A percentile compares a stretch with the other conserved stretches of the same genome.
Conservation (phyloP, 2,888 invertebrate genomes). For the Diachrysia chrysitis region DNA sequence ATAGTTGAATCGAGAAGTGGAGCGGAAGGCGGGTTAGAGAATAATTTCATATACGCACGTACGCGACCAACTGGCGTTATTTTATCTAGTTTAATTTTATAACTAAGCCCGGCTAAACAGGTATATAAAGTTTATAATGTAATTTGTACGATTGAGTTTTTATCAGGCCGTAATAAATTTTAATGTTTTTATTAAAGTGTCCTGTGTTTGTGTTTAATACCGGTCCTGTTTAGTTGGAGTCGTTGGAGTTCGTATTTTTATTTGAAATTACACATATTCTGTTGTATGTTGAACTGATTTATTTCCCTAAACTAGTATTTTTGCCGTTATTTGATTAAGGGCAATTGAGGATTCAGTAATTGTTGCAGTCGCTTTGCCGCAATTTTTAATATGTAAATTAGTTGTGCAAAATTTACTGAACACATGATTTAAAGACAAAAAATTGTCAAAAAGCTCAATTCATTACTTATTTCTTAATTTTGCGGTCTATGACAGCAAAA, state of each 20-base stretch:
- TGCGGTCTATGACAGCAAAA: not conserved
- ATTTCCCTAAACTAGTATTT: too few relatives aligned
- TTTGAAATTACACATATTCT: not conserved
- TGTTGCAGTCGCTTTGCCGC: too few relatives aligned
- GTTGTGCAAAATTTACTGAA: too few relatives aligned
- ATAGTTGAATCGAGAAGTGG: constrained; percentile 48
- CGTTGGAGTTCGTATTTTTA: not conserved
- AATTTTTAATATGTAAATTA: too few relatives aligned
- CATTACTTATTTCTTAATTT: not conserved
- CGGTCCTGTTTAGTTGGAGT: constrained; percentile 7
- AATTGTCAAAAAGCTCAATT: too few relatives aligned
- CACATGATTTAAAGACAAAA: too few relatives aligned
- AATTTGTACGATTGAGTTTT: constrained; percentile 35
- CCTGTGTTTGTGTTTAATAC: constrained; percentile 12
- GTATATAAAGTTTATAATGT: constrained; percentile 46
- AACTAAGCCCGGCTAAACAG: constrained; percentile 35
- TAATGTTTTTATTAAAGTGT: constrained; percentile 33
- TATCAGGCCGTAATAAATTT: constrained; percentile 38
- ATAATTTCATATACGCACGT: constrained; percentile 61
- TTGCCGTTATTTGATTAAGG: too few relatives aligned
- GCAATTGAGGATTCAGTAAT: too few relatives aligned
- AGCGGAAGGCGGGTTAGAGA: constrained; percentile 44
- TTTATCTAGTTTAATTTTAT: constrained; percentile 61
- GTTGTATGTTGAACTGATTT: not conserved
- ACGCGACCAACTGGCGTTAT: constrained; percentile 43